Evolutionary conservation across 2,113 vertebrate species (phyloP), one percentile per base, ranked within the genome.

Genomic region (Piprites chloris): DNA sequence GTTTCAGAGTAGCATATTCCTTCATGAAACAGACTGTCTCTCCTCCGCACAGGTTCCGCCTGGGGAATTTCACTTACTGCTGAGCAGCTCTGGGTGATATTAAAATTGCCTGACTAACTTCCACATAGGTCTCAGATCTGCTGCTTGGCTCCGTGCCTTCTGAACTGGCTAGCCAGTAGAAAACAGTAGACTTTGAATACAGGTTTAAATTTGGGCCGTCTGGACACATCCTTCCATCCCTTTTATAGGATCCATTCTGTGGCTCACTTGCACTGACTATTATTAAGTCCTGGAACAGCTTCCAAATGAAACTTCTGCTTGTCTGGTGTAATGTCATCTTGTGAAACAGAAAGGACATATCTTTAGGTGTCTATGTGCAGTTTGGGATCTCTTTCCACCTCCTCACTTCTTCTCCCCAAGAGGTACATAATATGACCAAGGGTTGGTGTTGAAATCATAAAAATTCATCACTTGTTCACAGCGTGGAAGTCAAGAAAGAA

Each of bases 381-480:
- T 35, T 20, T 94, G 93, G 86, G 93, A 94, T 85, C 73, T 92
- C 79, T 93, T 96, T 79, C 89, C 83, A 94, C 76, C 83, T 95
- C 89, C 44, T 95, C 80, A 77, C 47, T 95, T 92, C 49, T 92
- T 13, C 22, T 86, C 67, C 83, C 85, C 84, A 76, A 85, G 88
- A 84, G 92, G 58, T 78, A 9, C 86, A n/a, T 93, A 89, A 92
- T 30, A 53, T 68, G 79, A 58, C 77, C 94, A 73, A 72, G 47
- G 80, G 73, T 50, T 95, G 86, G 87, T 96, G 95, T 80, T 94
- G 95, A 95, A 96, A 96, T 82, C 88, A 96, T 95, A 96, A 96
- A 94, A 95, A 96, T 96, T 93, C 93, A 96, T 96, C 94, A 85
- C 93, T 97, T 89, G 84, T 61, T 92, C 61, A 4, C 65, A 53